Evolutionary conservation across 2,113 vertebrate species (phyloP).

Genomic region (Narcine bancroftii): DNA sequence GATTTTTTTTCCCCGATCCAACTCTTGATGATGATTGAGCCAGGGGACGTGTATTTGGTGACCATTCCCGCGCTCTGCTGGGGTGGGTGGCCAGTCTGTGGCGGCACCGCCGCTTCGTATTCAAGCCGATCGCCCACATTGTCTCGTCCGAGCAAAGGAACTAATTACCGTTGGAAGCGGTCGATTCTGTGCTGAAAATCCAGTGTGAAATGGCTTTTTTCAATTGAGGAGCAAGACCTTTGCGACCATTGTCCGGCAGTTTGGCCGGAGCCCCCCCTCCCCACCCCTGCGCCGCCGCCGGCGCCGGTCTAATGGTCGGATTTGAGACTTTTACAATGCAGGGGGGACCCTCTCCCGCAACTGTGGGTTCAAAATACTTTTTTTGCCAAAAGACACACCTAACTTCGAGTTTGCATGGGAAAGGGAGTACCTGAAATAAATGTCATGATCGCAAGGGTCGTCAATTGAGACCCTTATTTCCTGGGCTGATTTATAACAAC

Average conservation of each 20-base stretch:
- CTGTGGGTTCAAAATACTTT: not conserved
- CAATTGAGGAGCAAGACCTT: not conserved
- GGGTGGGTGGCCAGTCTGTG: not conserved
- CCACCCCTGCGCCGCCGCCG: too few relatives aligned
- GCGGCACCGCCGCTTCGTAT: not conserved
- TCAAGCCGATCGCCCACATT: not conserved
- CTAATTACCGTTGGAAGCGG: not conserved
- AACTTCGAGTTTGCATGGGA: not conserved
- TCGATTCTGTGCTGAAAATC: not conserved
- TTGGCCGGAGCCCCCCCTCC: too few relatives aligned
- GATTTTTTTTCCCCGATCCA: too few relatives aligned
- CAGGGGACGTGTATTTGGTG: too few relatives aligned
- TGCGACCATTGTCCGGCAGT: not conserved
- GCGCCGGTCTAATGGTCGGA: too few relatives aligned
- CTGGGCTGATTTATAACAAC: too few relatives aligned
- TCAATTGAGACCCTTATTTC: too few relatives aligned
- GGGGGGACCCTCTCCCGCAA: not conserved
- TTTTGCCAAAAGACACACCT: not conserved
- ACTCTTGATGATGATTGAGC: too few relatives aligned
- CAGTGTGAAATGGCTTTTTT: not conserved
- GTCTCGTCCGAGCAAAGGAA: too few relatives aligned
- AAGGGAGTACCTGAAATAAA: not conserved
- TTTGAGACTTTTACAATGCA: too few relatives aligned
- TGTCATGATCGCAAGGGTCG: too few relatives aligned
- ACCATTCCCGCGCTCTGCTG: not conserved